These are phyloP conservation scores for Drosophila littoralis DNA, from an alignment of 1,140 invertebrate genomes.

Conservation along the genomic window DNA sequence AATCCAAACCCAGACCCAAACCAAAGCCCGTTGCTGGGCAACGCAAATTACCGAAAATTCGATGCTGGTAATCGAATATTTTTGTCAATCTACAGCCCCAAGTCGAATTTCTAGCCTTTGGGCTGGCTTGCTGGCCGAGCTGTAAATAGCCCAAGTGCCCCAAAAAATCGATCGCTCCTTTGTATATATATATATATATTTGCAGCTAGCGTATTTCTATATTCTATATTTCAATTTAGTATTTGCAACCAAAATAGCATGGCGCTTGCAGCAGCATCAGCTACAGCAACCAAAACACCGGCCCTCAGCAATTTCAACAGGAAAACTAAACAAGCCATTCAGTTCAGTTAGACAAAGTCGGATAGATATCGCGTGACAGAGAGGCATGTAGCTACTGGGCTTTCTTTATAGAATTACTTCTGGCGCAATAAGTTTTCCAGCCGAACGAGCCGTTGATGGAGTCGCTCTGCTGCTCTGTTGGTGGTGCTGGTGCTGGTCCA, in stretches of 20 bases:
- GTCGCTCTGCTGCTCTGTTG: conserved; percentile 43
- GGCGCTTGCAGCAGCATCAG: conserved; percentile 35
- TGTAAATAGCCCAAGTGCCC: conserved; percentile 58
- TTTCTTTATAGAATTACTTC: conserved; percentile 83
- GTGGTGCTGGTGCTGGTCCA: conserved; percentile 18
- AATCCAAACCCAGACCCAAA: conserved; percentile 21
- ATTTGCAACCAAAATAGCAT: conserved; percentile 70
- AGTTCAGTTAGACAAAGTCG: conserved; percentile 1
- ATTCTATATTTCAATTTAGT: conserved; percentile 43
- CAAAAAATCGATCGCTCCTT: conserved; percentile 62
- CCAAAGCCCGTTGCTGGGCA: not conserved
- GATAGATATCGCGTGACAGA: conserved; percentile 1
- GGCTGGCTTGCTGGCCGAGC: conserved; percentile 67
- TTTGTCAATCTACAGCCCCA: conserved; percentile 5
- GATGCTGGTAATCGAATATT: conserved; percentile 81
- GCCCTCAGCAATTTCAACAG: not conserved
- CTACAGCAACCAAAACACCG: conserved; percentile 40
- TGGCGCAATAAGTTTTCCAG: conserved; percentile 81
- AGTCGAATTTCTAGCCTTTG: not conserved
- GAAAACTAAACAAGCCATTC: conserved; percentile 21
- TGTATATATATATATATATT: conserved; percentile 32
- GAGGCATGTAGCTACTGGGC: conserved; percentile 27
- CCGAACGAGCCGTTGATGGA: conserved; percentile 73
- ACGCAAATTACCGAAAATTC: conserved; percentile 48
- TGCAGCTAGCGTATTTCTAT: conserved; percentile 28